Base-by-base conservation (phyloP, 1,140 invertebrate species). In the Drosophila fuyamai region DNA sequence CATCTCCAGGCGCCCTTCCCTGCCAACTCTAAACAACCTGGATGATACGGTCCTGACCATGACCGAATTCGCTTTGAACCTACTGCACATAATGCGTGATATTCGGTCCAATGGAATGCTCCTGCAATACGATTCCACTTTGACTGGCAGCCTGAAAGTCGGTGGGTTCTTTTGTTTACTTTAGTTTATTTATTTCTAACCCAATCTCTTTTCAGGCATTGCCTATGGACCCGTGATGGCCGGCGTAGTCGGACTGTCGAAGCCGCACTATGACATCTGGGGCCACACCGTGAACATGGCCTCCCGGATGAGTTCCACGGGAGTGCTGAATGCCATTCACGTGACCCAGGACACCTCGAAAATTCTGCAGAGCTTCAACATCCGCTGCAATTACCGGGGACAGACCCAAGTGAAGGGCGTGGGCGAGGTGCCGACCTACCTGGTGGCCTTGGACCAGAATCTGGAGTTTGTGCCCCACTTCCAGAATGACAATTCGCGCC, bases 261-360 rank as follows among this genome's bases (percentile, higher is more conserved):
- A 97, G 88, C 97, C 97, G 1, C 93, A 97, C 3, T 91, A 79
- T 14, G 85, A 98, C 91, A 97, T 98, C 73, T 98, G 97, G 97
- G 97, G 97, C 0, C 96, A 98, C 93, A 95, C 97, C 2, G 97
- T 98, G 0, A 98, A 98, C 92, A 96, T 98, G 94, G 97, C 97
- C 5, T 97, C 97, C 4, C 93, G 97, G 73, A 97, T 98, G 96
- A 96, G 97, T 66, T 96, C 95, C 1, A 96, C 95, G 0, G 97
- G 97, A n/a, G 92, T 95, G 67, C 92, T 94, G 23, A 96, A 95
- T 56, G 94, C 94, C 90, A 97, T 98, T 81, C 96, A 97, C 85
- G 94, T 96, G 0, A 95, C 96, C 3, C 94, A 95, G 85, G 93
- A 94, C n/a, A 96, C 96, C 6, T 96, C 96, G 0, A 79, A 93